Conservation (phyloP, 1,140 invertebrate species). For the Metaphire vulgaris region DNA sequence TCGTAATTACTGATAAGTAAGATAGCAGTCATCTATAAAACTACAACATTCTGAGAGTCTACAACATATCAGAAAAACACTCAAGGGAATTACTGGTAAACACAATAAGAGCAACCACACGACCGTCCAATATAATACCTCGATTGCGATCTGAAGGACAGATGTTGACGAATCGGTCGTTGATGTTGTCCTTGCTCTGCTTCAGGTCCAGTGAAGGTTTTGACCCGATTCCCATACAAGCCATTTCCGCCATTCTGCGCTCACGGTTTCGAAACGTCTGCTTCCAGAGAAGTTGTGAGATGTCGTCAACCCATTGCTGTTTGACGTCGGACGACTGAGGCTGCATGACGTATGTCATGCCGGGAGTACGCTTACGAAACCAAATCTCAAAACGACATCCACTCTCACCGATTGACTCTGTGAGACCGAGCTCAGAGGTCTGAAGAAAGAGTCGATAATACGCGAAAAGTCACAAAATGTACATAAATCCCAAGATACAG, state of each 20-base stretch:
- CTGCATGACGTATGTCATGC: slow-evolving; percentile 74
- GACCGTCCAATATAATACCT: no score
- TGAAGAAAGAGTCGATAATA: slow-evolving; percentile 60
- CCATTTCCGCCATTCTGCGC: neutral
- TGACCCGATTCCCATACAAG: slow-evolving; percentile 7
- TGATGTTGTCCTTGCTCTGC: neutral
- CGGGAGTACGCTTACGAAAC: slow-evolving; percentile 82
- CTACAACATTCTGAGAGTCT: no score
- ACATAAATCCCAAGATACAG: no score
- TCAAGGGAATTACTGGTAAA: no score
- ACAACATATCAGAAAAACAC: no score
- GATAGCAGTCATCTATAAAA: no score
- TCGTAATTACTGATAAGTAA: no score
- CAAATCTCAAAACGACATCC: slow-evolving; percentile 79
- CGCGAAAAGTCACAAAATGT: no score
- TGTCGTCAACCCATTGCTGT: slow-evolving; percentile 80
- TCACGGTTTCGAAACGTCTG: slow-evolving; percentile 73
- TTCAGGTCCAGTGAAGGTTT: neutral
- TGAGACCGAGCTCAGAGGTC: slow-evolving; percentile 84
- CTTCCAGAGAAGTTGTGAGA: slow-evolving; percentile 81
- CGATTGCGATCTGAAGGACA: neutral
- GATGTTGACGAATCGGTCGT: neutral
- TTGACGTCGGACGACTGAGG: slow-evolving; percentile 71
- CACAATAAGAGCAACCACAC: no score
- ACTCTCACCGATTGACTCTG: slow-evolving; percentile 77